Base-by-base conservation (phyloP, 2,797 vertebrate genomes). In the Melanogrammus aeglefinus region DNA sequence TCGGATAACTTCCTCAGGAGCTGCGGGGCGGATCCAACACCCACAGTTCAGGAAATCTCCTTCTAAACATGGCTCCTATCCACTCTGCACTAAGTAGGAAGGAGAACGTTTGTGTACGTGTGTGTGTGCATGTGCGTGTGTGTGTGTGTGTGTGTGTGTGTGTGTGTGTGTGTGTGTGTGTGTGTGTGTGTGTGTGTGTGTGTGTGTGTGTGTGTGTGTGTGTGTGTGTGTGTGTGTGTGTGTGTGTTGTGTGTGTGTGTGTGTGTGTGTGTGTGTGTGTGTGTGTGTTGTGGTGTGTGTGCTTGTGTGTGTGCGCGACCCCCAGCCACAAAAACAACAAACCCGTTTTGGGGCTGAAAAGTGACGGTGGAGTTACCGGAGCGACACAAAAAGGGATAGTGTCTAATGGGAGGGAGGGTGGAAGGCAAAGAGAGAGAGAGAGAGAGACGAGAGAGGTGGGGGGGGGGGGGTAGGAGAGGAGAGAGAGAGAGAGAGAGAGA, bases 61-160 rank as follows among this genome's bases (percentile, higher is more conserved):
- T 39, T 82, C 76, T 87, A 87, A 90, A 91, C 90, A 91, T 89
- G 85, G 84, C 88, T 87, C 75, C 80, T 83, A 81, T 89, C 87
- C 88, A 86, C 78, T 1, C 82, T 47, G 57, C 76, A 75, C 78
- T 44, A 16, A 75, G 77, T 81, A 82, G 41, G 47, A 57, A 14
- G 16, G 47, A 21, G 47, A 14, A 18, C 4, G 3, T 44, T 13
- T 13, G 41, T 44, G 83, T 81, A 84, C 78, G 81, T 79, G 72
- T 27, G 73, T 75, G 71, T 83, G n/a, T n/a, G n/a, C n/a, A n/a
- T n/a, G n/a, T n/a, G n/a, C n/a, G n/a, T n/a, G n/a, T n/a, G 84
- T 77, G 39, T 73, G 81, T 88, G 73, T 74, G 78, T 27, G 79
- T 78, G 83, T 84, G 75, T 80, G 47, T 2, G 66, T 51, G 79